These are phyloP conservation scores for Netelia fuscicornis DNA, from an alignment of 2,888 invertebrate genomes.

Conservation along the genomic window DNA sequence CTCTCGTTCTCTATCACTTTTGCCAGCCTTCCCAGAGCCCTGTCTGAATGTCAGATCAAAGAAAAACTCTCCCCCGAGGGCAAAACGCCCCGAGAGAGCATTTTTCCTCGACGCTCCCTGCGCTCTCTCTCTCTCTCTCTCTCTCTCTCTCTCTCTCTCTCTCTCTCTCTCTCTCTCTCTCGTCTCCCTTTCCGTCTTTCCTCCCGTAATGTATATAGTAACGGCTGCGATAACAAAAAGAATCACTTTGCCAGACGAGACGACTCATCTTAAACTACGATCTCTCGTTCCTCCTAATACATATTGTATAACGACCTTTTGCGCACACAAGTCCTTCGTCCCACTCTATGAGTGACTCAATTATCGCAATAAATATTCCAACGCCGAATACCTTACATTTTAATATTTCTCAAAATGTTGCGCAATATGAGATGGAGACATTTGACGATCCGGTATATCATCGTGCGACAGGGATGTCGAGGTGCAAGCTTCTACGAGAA, in stretches of 20 bases:
- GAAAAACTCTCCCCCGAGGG: constrained; percentile 63
- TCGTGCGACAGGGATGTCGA: constrained; percentile 25
- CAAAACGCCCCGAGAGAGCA: constrained; percentile 63
- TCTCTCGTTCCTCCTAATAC: not conserved
- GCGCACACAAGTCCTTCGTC: no score
- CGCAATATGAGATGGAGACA: no score
- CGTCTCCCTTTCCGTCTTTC: constrained; percentile 1
- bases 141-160: constrained; percentile 30
- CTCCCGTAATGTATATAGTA: constrained; percentile 6
- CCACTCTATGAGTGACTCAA: no score
- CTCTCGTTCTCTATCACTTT: constrained; percentile 26
- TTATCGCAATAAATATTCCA: no score
- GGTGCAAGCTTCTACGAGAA: constrained; percentile 13
- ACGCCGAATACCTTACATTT: no score
- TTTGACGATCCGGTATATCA: constrained; percentile 13
- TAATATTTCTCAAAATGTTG: no score
- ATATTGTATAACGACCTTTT: no score
- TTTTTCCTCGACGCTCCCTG: constrained; percentile 59
- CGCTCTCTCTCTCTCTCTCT: not conserved
- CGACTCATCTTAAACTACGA: constrained; percentile 57
- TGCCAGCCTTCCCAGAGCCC: constrained; percentile 32
- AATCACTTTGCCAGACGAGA: constrained; percentile 65
- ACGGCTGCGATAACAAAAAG: constrained; percentile 63
- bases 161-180: constrained; percentile 34
- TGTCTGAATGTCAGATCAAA: constrained; percentile 73